These are phyloP conservation scores for Cyclina sinensis DNA, from an alignment of 1,140 invertebrate species.

Conservation along the genomic window DNA sequence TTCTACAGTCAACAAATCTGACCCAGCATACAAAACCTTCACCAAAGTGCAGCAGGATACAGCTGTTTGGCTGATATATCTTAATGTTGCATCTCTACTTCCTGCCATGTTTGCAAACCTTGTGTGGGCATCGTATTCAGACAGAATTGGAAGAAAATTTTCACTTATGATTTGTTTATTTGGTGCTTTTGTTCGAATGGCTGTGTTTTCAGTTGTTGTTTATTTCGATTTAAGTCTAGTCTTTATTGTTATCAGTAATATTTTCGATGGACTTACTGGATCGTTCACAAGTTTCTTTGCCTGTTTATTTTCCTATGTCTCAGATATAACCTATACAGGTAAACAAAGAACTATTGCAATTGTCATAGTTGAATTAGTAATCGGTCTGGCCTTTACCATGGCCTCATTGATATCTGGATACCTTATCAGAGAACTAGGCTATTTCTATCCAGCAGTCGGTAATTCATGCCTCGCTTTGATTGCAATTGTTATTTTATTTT, in stretches of 20 bases:
- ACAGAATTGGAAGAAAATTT: slow-evolving; percentile 45
- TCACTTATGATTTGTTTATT: not conserved
- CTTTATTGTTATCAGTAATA: slow-evolving; percentile 20
- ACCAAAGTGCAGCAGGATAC: slow-evolving; percentile 38
- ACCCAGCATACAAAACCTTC: slow-evolving; percentile 20
- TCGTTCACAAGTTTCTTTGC: not conserved
- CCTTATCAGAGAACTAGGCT: not conserved
- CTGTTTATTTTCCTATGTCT: slow-evolving; percentile 33
- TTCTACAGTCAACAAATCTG: slow-evolving; percentile 19
- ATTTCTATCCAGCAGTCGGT: slow-evolving; percentile 6
- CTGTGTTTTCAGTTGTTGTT: not conserved
- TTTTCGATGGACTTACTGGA: slow-evolving; percentile 40
- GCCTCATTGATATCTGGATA: slow-evolving; percentile 12
- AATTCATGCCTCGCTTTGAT: not conserved
- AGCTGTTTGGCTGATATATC: slow-evolving; percentile 46
- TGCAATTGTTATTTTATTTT: slow-evolving; percentile 10
- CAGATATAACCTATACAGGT: slow-evolving; percentile 40
- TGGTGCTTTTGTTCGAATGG: not conserved
- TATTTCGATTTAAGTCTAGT: slow-evolving; percentile 34
- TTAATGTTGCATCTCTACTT: not conserved
- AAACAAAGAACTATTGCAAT: slow-evolving; percentile 35
- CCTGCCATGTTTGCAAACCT: slow-evolving; percentile 59
- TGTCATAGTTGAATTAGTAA: slow-evolving; percentile 41
- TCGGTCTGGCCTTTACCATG: slow-evolving; percentile 25
- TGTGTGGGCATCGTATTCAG: slow-evolving; percentile 34